These are phyloP conservation scores for Clarias pachynema DNA, from an alignment of 2,797 vertebrate genomes.

Conservation along the genomic window DNA sequence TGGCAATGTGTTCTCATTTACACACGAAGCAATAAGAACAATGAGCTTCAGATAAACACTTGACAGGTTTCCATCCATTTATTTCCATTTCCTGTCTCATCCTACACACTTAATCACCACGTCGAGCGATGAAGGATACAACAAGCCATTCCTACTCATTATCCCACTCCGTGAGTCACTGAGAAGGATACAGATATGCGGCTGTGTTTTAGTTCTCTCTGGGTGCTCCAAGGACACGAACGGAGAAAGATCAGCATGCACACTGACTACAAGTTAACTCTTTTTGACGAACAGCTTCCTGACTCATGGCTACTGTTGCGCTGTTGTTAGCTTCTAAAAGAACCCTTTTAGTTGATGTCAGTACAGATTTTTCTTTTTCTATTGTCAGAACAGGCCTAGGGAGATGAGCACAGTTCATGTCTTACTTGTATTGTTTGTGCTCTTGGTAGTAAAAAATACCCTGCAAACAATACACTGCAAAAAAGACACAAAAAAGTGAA, in stretches of 20 bases:
- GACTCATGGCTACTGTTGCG: slow-evolving; percentile 5
- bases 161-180: slow-evolving; percentile 55
- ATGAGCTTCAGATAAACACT: slow-evolving; percentile 48
- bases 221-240: neutral
- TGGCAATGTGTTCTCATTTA: slow-evolving; percentile 53
- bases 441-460: neutral
- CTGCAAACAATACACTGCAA: neutral
- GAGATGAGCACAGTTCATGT: neutral
- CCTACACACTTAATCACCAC: slow-evolving; percentile 67
- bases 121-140: slow-evolving; percentile 57
- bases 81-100: slow-evolving; percentile 59
- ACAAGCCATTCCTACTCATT: slow-evolving; percentile 39
- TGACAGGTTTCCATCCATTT: slow-evolving; percentile 59
- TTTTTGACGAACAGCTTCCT: neutral
- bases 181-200: slow-evolving; percentile 25
- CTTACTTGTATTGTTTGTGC: neutral
- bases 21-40: slow-evolving; percentile 55
- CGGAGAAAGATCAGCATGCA: slow-evolving; percentile 39
- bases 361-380: neutral
- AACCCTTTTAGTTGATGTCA: neutral
- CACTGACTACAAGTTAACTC: slow-evolving; percentile 45
- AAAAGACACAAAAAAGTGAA: neutral
- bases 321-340: neutral
- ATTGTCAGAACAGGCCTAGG: neutral
- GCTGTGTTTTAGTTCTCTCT: neutral